phyloP scores from a whole-genome alignment of 2,888 invertebrate genomes.

The Diloba caeruleocephala region DNA sequence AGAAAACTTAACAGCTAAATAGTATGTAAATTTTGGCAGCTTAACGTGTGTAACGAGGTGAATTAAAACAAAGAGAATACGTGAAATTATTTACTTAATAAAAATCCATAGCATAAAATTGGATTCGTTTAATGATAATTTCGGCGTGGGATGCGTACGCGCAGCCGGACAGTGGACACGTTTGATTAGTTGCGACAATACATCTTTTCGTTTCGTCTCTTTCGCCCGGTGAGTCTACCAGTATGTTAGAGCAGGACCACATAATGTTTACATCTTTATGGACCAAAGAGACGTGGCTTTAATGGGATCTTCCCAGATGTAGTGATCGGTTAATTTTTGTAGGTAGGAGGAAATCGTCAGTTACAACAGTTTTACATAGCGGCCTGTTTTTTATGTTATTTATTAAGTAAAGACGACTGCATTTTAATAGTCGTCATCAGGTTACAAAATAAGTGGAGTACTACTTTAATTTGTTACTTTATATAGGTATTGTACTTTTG shows the following conservation, averaged over 20 bases:
- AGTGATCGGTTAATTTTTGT: slow-evolving; percentile 79
- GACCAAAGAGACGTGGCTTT: slow-evolving; percentile 84
- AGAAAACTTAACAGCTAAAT: slow-evolving; percentile 65
- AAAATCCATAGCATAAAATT: slow-evolving; percentile 21
- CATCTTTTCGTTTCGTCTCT: slow-evolving; percentile 75
- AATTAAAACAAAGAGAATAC: slow-evolving; percentile 34
- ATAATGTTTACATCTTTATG: slow-evolving; percentile 78
- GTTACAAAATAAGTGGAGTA: slow-evolving; percentile 40
- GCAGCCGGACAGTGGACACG: slow-evolving; percentile 84
- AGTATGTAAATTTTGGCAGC: slow-evolving; percentile 66
- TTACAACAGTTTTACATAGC: slow-evolving; percentile 75
- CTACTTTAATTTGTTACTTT: slow-evolving; percentile 54
- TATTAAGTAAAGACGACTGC: slow-evolving; percentile 61
- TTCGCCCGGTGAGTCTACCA: slow-evolving; percentile 50
- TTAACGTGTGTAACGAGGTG: slow-evolving; percentile 43
- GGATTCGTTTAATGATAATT: slow-evolving; percentile 57
- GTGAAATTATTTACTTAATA: slow-evolving; percentile 20
- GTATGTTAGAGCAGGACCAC: slow-evolving; percentile 68
- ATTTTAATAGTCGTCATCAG: slow-evolving; percentile 56
- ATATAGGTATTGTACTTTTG: slow-evolving; percentile 40
- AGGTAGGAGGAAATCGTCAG: slow-evolving; percentile 82
- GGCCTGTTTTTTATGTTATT: slow-evolving; percentile 74
- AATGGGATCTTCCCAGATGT: slow-evolving; percentile 82
- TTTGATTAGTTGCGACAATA: slow-evolving; percentile 83
- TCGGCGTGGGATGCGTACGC: slow-evolving; percentile 76